Evolutionary conservation across 92 coral and sea anemone species (phyloP), one percentile per base, ranked within the genome.

Genomic region (Chrysogorgia sp.): DNA sequence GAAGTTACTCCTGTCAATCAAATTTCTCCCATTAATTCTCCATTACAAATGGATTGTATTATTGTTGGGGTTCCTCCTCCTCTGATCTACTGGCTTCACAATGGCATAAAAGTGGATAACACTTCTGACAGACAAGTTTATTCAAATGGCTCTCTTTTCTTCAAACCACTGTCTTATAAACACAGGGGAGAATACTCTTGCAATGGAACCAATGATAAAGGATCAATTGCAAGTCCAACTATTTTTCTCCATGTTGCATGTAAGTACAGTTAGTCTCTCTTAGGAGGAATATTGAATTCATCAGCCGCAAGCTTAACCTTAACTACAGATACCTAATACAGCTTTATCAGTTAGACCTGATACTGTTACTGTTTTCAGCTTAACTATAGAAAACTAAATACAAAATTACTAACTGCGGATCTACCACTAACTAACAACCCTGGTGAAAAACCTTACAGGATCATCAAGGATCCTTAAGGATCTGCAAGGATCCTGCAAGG

Each of bases 11-110:
- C 98, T 49, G 74, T 91, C 49, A 94, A 87, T 76, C 71, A 47
- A 50, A 72, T 89, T 53, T 85, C 88, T 2, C 72, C 83, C 2
- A 90, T 89, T 40, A 71, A 85, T 34, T 82, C 58, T 15, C 89
- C 92, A 45, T 82, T 87, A n/a, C 55, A 80, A 10, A 80, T 94
- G 52, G 88, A 89, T 75, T 94, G 98, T 71, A 61, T 80, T 28
- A 86, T 94, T 28, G 86, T 94, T 13, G 98, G 98, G 30, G 77
- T 89, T 7, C 98, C 98, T 10, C 32, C 88, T 37, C 98, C 98
- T 1, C 34, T 81, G 10, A 83, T 94, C 35, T 61, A 87, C 40
- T 94, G 98, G 98, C 75, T 87, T 19, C 83, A 71, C 57, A 87
- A 89, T 74, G 87, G 86, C 77, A 70, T 77, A 14, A 25, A 70